A percentile compares a stretch with the other conserved stretches of the same genome.
These are phyloP conservation scores for Labeo rohita DNA, from an alignment of 2,113 vertebrate species.

Conservation along the genomic window DNA sequence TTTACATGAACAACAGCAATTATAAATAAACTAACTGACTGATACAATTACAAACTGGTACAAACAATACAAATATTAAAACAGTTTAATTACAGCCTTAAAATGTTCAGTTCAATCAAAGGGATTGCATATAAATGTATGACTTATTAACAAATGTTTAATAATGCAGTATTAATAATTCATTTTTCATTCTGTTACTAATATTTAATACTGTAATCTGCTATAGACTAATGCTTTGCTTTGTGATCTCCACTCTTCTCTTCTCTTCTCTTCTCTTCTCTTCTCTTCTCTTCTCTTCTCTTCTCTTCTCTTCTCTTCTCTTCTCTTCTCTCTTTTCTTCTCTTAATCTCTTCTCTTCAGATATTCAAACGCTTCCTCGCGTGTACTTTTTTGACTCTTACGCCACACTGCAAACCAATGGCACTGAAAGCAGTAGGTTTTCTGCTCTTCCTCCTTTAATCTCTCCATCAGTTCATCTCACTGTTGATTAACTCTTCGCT, in stretches of 20 bases:
- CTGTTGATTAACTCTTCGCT: background rate
- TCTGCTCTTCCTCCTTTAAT: slow-evolving; percentile 15
- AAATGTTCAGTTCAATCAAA: background rate
- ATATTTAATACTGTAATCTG: slow-evolving; percentile 17
- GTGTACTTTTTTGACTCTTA: slow-evolving; percentile 87
- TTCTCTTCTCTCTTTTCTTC: slow-evolving; percentile 42
- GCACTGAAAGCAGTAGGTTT: slow-evolving; percentile 83
- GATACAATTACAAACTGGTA: background rate
- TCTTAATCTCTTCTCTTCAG: slow-evolving; percentile 59
- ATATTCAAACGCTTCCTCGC: slow-evolving; percentile 86
- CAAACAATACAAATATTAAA: background rate
- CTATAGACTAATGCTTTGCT: background rate
- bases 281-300: background rate
- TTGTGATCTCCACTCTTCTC: slow-evolving; percentile 23
- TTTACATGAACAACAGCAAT: background rate
- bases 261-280: slow-evolving; percentile 28
- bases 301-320: slow-evolving; percentile 15
- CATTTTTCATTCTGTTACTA: background rate
- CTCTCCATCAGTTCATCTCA: slow-evolving; percentile 2
- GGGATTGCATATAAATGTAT: background rate
- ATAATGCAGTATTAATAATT: background rate
- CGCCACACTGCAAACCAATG: slow-evolving; percentile 81
- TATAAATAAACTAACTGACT: background rate
- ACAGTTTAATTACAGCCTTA: background rate
- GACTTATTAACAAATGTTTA: background rate